A percentile compares a stretch with the other conserved stretches of the same genome.
Evolutionary conservation across 2,888 invertebrate genomes (phyloP).

Genomic region (Adela reaumurella): DNA sequence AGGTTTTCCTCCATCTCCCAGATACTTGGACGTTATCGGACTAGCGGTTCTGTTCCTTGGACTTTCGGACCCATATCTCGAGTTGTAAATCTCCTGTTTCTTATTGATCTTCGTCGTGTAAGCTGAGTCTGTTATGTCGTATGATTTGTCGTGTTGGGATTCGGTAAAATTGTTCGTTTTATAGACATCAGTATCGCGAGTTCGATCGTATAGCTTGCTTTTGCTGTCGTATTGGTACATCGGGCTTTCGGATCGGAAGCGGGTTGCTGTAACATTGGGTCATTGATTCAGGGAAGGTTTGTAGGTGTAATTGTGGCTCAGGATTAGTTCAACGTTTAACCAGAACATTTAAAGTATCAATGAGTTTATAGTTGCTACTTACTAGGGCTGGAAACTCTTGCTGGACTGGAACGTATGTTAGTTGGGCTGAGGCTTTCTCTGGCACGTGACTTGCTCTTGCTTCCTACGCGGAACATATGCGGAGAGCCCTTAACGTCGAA

Average conservation of each 20-base stretch:
- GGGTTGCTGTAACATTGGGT: conserved; percentile 31
- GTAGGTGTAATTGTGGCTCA: too few relatives aligned
- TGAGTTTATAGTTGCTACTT: too few relatives aligned
- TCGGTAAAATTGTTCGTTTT: conserved; percentile 35
- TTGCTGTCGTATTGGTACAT: conserved; percentile 33
- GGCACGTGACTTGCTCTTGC: conserved; percentile 54
- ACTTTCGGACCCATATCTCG: conserved; percentile 42
- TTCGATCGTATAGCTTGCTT: conserved; percentile 6
- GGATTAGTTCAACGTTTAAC: too few relatives aligned
- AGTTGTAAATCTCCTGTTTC: conserved; percentile 29
- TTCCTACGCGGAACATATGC: conserved; percentile 81
- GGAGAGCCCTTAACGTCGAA: conserved; percentile 80
- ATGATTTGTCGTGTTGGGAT: conserved; percentile 39
- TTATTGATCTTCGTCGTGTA: conserved; percentile 39
- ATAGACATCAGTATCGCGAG: conserved; percentile 40
- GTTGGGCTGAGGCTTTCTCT: conserved; percentile 47
- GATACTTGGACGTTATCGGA: conserved; percentile 51
- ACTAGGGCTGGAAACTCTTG: conserved; percentile 49
- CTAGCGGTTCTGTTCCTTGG: conserved; percentile 44
- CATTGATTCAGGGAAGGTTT: too few relatives aligned
- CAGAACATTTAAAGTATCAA: too few relatives aligned
- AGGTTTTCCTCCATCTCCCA: conserved; percentile 47
- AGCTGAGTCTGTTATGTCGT: conserved; percentile 43
- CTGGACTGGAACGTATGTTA: conserved; percentile 53
- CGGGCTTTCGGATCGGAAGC: conserved; percentile 46